Conservation (phyloP, 2,888 invertebrate species). For the Epistrophe eligans region DNA sequence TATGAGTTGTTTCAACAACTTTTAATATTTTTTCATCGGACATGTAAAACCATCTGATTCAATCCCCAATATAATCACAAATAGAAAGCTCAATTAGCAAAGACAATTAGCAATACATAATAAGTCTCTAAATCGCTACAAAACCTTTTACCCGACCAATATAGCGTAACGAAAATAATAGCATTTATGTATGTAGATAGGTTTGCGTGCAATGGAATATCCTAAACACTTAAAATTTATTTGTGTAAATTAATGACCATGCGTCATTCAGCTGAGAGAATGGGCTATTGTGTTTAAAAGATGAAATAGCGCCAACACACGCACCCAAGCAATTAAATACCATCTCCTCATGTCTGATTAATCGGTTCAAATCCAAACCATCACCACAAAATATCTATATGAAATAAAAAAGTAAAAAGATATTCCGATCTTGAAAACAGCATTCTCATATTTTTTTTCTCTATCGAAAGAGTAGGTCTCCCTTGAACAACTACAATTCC, state of each 20-base stretch:
- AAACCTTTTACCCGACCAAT: conserved; percentile 8
- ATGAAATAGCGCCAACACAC: not conserved
- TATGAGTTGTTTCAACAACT: too few relatives aligned
- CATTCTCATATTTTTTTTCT: conserved; percentile 32
- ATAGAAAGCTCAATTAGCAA: not conserved
- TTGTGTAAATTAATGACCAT: conserved; percentile 27
- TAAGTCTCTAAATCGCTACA: not conserved
- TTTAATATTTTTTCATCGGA: too few relatives aligned
- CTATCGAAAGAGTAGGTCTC: conserved; percentile 30
- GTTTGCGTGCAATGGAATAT: conserved; percentile 19
- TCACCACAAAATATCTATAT: conserved; percentile 14
- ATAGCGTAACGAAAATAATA: not conserved
- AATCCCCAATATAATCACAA: too few relatives aligned
- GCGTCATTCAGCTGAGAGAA: conserved; percentile 29
- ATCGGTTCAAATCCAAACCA: conserved; percentile 30
- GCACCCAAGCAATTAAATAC: not conserved
- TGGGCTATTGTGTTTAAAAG: conserved; percentile 32
- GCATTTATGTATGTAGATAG: conserved; percentile 25
- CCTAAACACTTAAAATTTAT: not conserved
- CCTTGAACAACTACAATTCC: conserved; percentile 30
- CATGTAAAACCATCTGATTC: too few relatives aligned
- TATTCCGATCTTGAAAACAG: conserved; percentile 16
- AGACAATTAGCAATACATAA: not conserved
- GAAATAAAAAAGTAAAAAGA: not conserved
- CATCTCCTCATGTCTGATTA: conserved; percentile 19